Base-by-base conservation (phyloP, 2,888 invertebrate species). In the Nipponacmea schrenckii region DNA sequence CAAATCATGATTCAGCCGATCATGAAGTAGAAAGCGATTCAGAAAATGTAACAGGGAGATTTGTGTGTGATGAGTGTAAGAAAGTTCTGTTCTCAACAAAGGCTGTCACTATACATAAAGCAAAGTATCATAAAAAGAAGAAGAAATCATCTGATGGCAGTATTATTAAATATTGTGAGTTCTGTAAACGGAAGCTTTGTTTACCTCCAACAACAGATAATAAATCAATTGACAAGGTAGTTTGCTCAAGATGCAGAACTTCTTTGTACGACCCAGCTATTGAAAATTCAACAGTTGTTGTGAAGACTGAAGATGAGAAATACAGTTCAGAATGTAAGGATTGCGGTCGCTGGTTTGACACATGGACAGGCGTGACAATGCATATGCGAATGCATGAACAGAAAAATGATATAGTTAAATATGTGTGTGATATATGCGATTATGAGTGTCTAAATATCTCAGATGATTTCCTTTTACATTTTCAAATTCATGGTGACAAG, bases 71-170 rank as follows among this genome's bases (percentile, higher is more conserved):
- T 24, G 3, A 24, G 10, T 56, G 56, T 24, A 20, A 56, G 20
- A 56, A 56, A 24, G 24, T 56, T 56, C 20, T 56, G 20, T 56
- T 56, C 56, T 56, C 56, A 56, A 56, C 56, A 8, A 56, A 56
- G 20, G 56, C 56, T 24, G 56, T 56, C 56, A 56, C 20, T 24
- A 12, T 56, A 56, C 56, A 56, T 17, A 56, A 56, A 15, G 20
- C 1, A 24, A 56, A 56, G 14, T 24, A 24, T 14, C 56, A 56
- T 24, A 56, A 20, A 56, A 24, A 20, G 20, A 20, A 24, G 8
- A 56, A 56, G 24, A 24, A 8, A 24, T 24, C 39, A 39, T 39
- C 10, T 39, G 39, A 39, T 39, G 39, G 39, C 4, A 5, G 7
- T 10, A 39, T 39, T 39, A 24, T 12, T 56, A 56, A 56, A 20